Evolutionary conservation across 2,888 invertebrate species (phyloP), one percentile per base, ranked within the genome.

Genomic region (Beris chalybata): DNA sequence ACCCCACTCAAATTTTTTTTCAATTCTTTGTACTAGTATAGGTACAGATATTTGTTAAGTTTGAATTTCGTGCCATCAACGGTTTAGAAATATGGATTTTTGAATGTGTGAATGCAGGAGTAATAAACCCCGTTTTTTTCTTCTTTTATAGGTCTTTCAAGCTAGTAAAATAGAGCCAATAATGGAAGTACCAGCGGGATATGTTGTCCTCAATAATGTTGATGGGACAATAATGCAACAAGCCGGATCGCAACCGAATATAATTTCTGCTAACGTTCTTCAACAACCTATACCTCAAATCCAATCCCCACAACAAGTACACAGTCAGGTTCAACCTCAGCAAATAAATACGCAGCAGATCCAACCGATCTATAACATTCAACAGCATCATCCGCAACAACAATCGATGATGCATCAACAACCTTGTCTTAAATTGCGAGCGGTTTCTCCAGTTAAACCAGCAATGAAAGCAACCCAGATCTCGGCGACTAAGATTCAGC

Each of bases 151-250:
- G 73, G 91, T 91, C 44, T 91, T 91, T 79, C 92, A 92, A 83
- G 91, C 92, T 0, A 91, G 92, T 71, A 92, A 92, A 79, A 87
- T 92, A 76, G 91, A 92, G 74, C 91, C 92, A 1, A 87, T 91
- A 63, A 87, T 90, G 13, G 91, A 91, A 76, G 86, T 90, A 63
- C 87, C 90, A 5, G 84, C 88, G 7, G 89, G 88, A 69, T 89
- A 87, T 76, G 88, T 89, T 12, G 85, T 89, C 50, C 84, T 89
- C 0, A 89, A 89, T 74, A 86, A 87, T 74, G 85, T 85, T 22
- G 82, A 82, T 68, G 73, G 69, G 15, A 70, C 70, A 7, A 66
- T 72, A 54, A 72, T 71, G 63, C 73, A 71, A 52, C 65, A 71
- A 32, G 22, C 69, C 5, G 56, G 71, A 6, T 70, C 73, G n/a